Percentiles rank a stretch among this genome's conserved stretches.
These are phyloP conservation scores for Dasyurus viverrinus DNA, from an alignment of 2,113 vertebrate species.

Conservation along the genomic window DNA sequence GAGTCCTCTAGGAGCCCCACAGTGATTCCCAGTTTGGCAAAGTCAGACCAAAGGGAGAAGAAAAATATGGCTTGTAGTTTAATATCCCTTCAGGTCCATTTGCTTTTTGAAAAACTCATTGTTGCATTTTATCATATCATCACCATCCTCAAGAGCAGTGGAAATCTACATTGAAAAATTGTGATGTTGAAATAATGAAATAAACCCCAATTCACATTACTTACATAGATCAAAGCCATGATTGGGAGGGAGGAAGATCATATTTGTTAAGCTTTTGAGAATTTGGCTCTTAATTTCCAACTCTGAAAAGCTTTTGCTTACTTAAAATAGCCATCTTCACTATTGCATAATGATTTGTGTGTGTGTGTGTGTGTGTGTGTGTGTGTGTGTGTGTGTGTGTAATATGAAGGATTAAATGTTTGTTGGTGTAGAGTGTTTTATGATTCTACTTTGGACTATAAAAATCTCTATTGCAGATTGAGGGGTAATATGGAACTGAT, in stretches of 20 bases:
- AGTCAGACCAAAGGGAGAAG: neutral
- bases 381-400: neutral
- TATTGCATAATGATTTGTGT: slow-evolving; percentile 19
- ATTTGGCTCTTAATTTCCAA: slow-evolving; percentile 59
- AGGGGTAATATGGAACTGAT: slow-evolving; percentile 40
- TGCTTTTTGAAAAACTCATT: neutral
- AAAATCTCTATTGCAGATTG: slow-evolving; percentile 51
- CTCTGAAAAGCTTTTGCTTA: slow-evolving; percentile 45
- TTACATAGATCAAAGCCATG: slow-evolving; percentile 36
- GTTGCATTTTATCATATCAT: slow-evolving; percentile 7
- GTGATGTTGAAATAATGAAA: slow-evolving; percentile 65
- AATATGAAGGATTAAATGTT: slow-evolving; percentile 14
- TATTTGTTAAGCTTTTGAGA: slow-evolving; percentile 52
- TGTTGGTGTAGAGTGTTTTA: slow-evolving; percentile 45
- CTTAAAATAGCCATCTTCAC: slow-evolving; percentile 60
- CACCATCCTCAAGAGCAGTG: slow-evolving; percentile 26
- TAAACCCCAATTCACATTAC: slow-evolving; percentile 49
- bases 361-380: slow-evolving; percentile 10
- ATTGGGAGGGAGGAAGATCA: slow-evolving; percentile 55
- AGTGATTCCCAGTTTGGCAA: slow-evolving; percentile 33
- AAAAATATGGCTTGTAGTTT: neutral
- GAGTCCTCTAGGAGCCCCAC: slow-evolving; percentile 20
- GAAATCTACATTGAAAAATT: slow-evolving; percentile 2
- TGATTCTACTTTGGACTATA: slow-evolving; percentile 41
- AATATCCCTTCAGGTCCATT: neutral